Evolutionary conservation across 35 echinoderm and acorn worm genomes (phyloP).

Genomic region (Heliocidaris tuberculata): DNA sequence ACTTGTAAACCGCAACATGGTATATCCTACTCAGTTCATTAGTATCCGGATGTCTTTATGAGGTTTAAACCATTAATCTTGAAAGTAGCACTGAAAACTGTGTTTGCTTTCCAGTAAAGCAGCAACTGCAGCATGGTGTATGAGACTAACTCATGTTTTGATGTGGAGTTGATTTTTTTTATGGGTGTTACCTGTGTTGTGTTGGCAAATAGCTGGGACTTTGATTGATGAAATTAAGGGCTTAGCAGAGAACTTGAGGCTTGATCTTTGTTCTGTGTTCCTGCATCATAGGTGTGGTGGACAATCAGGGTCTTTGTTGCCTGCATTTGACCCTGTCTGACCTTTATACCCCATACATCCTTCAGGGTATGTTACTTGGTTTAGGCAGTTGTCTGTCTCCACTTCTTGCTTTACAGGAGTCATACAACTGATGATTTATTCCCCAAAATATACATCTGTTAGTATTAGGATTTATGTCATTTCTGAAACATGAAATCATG

Average conservation of each 20-base stretch:
- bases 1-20: neutral
- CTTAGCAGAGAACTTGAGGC: neutral
- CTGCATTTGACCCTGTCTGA: neutral
- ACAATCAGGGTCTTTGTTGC: neutral
- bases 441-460: neutral
- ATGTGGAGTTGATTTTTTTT: neutral
- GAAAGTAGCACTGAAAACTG: neutral
- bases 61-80: neutral
- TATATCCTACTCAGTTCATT: neutral
- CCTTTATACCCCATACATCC: neutral
- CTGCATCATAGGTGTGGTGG: neutral
- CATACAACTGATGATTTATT: neutral
- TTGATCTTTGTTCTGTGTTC: neutral
- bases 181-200: neutral
- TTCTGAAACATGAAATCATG: neutral
- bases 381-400: neutral
- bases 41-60: neutral
- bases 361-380: neutral
- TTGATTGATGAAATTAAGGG: slow-evolving; percentile 17
- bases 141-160: neutral
- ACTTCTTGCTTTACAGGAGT: neutral
- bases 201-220: neutral
- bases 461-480: neutral
- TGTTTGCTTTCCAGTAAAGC: neutral
- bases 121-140: neutral